These are phyloP conservation scores for Drosophila tani DNA, from an alignment of 1,140 invertebrate genomes.

Conservation along the genomic window DNA sequence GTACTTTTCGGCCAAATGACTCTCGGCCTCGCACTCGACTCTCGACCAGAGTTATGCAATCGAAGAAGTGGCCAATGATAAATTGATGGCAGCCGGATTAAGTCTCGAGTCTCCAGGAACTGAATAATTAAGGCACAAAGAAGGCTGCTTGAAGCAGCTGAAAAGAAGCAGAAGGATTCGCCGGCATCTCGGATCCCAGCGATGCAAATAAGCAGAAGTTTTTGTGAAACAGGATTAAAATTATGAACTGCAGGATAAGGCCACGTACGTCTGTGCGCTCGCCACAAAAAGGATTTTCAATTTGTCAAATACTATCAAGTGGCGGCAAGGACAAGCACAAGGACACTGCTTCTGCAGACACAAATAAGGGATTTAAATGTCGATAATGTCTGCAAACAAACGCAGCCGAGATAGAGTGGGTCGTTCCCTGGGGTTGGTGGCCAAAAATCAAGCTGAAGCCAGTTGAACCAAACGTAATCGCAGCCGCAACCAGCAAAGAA, in stretches of 20 bases:
- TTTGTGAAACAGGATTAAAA: conserved; percentile 76
- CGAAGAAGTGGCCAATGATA: conserved; percentile 37
- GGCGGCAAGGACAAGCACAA: conserved; percentile 31
- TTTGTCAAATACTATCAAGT: conserved; percentile 81
- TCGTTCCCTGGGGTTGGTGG: conserved; percentile 25
- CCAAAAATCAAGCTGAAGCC: conserved; percentile 75
- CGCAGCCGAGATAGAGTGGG: conserved; percentile 36
- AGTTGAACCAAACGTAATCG: conserved; percentile 74
- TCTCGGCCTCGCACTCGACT: conserved; percentile 11
- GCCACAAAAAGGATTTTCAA: conserved; percentile 79
- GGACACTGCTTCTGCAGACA: conserved; percentile 31
- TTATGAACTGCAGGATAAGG: conserved; percentile 76
- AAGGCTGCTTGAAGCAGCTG: background rate
- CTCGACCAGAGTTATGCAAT: conserved; percentile 50
- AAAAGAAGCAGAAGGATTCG: background rate
- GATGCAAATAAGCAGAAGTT: conserved; percentile 70
- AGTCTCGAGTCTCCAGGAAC: conserved; percentile 20
- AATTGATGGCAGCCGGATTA: conserved; percentile 43
- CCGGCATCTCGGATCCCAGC: conserved; percentile 27
- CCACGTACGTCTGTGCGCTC: conserved; percentile 38
- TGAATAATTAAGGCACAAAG: conserved; percentile 51
- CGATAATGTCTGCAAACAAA: conserved; percentile 79
- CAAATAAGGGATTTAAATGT: conserved; percentile 79
- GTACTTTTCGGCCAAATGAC: conserved; percentile 78
- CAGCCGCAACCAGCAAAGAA: conserved; percentile 30